Base-by-base conservation (phyloP, 2,888 invertebrate genomes). In the Galerucella calmariensis region DNA sequence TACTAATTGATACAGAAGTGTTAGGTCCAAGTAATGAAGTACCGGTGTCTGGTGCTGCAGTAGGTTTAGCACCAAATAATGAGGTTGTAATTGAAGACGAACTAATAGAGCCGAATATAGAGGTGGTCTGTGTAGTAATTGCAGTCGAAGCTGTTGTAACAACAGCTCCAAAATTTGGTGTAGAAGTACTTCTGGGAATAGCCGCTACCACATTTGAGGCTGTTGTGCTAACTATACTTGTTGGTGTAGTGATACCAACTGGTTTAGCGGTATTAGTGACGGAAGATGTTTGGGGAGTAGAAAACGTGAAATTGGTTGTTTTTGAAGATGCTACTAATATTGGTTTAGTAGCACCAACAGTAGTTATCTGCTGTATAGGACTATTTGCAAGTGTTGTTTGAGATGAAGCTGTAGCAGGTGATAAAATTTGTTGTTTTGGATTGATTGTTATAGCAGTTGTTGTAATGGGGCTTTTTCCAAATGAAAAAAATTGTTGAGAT, bases 161-260 rank as follows among this genome's bases (percentile, higher is more conserved):
- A 20, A 48, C 27, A n/a, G 53, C 58, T 44, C 65, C 65, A 70
- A 69, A 48, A 63, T 62, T 41, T 1, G 69, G 51, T 1, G 58
- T 51, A 62, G 62, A 65, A 41, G 71, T 70, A 48, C 65, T 62
- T 53, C 16, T 65, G 35, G 73, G 24, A 58, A 66, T 56, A 11
- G 73, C 62, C 20, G 35, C n/a, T 20, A 53, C 53, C 20, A 6
- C 16, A 63, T 12, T 12, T 66, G 56, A 63, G 35, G 53, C 53
- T 53, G 16, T 9, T 56, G 35, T 35, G 35, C 35, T 41, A 35
- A 35, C 12, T 41, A 44, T 46, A 46, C 46, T 46, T 46, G 68
- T 80, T 8, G 82, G 81, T 20, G 83, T 80, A 20, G 85, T 83
- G 72, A 88, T 88, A 72, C 88, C 78, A 11, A 83, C 72, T 68